Base-by-base conservation (phyloP, 2,888 invertebrate species). In the Keiferia lycopersicella region DNA sequence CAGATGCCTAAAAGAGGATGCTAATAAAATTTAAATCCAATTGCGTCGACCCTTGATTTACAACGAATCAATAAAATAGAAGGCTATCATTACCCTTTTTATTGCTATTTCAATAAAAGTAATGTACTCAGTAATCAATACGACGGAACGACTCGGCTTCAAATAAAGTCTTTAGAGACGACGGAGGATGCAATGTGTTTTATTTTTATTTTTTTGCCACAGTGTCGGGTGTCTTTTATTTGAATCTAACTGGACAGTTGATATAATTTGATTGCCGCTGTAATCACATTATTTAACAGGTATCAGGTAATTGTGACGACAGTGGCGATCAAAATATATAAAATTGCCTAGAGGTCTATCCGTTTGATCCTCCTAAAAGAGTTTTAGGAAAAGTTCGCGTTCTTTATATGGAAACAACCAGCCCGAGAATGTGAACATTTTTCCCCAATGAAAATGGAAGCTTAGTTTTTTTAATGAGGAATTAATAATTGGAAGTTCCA, bases 11-110 rank as follows among this genome's bases (percentile, higher is more conserved):
- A 78, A 79, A 82, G 79, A 83, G 80, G 81, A 83, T 84, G 77
- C 81, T 82, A 86, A 89, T 90, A 90, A 89, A 89, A 88, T 83
- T 83, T 77, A 85, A 87, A 90, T 88, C 84, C 87, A 88, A 91
- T 89, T 85, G 87, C 83, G 77, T 83, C 82, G 84, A 84, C 84
- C 77, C 82, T 84, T 89, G 87, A 90, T 91, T 91, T 91, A 91
- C 88, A 87, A 83, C 82, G 87, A 86, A 88, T 88, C 89, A 88
- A 90, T 89, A 90, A 91, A 91, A 87, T 82, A 80, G 84, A 82
- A 84, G 87, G 86, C 87, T 80, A 86, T 90, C 87, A 88, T 89
- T 89, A 87, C 86, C 78, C 76, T 75, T 83, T 90, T 91, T 89
- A 91, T 84, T 83, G 78, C 84, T 82, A 79, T 83, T 83, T 87